phyloP scores from a whole-genome alignment of 2,797 vertebrate genomes.

The Orestias chungarensis region DNA sequence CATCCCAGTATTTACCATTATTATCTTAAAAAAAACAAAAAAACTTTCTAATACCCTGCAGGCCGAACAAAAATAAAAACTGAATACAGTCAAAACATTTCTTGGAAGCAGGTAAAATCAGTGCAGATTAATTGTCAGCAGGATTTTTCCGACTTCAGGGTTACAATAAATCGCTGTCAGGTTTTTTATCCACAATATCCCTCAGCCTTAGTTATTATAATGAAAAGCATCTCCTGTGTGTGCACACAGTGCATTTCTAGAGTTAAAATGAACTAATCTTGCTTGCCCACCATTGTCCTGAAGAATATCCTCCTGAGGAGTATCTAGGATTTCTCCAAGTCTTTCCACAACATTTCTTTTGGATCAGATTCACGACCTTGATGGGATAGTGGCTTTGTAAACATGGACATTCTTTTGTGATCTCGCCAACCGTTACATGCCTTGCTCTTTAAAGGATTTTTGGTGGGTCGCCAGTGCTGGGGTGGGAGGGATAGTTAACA shows the following conservation, averaged over 20 bases:
- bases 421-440: not conserved
- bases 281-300: too few relatives aligned
- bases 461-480: not conserved
- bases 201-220: not conserved
- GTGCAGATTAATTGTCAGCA: too few relatives aligned
- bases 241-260: not conserved
- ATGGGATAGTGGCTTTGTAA: not conserved
- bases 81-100: too few relatives aligned
- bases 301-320: not conserved
- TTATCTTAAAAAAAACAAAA: too few relatives aligned
- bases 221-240: not conserved
- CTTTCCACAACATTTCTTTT: conserved; percentile 5
- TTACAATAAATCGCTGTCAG: too few relatives aligned
- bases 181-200: too few relatives aligned
- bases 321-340: not conserved
- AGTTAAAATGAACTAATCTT: not conserved
- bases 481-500: not conserved
- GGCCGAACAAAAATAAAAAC: too few relatives aligned
- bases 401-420: conserved; percentile 2
- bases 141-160: too few relatives aligned
- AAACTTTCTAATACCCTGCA: too few relatives aligned
- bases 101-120: too few relatives aligned
- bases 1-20: too few relatives aligned
- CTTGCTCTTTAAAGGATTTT: not conserved
- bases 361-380: not conserved